These are phyloP conservation scores for Drosophila arizonae DNA, from an alignment of 1,140 invertebrate genomes.

Conservation along the genomic window DNA sequence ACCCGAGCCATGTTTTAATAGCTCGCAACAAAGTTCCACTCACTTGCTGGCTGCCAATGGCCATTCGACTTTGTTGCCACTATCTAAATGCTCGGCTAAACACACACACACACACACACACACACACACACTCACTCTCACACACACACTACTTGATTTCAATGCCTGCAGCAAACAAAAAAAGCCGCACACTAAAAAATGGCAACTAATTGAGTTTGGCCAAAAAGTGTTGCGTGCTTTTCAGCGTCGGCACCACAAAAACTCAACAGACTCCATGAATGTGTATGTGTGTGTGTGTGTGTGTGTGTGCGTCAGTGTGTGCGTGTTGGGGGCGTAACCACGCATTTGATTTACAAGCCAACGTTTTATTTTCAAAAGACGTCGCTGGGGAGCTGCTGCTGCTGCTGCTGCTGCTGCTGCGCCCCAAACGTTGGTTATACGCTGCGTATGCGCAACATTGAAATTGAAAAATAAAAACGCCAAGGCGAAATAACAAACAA, in stretches of 20 bases:
- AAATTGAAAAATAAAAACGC: conserved; percentile 34
- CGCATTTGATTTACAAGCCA: conserved; percentile 38
- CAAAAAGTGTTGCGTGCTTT: conserved; percentile 43
- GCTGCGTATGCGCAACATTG: conserved; percentile 38
- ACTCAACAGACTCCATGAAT: not conserved
- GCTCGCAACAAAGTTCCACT: conserved; percentile 19
- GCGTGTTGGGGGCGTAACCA: conserved; percentile 2
- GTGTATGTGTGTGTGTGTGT: not conserved
- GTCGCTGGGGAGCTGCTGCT: conserved; percentile 12
- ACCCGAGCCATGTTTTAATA: conserved; percentile 27
- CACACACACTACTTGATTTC: conserved; percentile 10
- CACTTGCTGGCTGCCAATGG: conserved; percentile 6
- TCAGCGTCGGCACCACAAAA: conserved; percentile 27
- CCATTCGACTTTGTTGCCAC: conserved; percentile 29
- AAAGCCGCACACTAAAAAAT: conserved; percentile 29
- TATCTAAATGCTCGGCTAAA: conserved; percentile 13
- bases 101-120: not conserved
- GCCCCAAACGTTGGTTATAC: conserved; percentile 3
- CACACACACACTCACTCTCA: not conserved
- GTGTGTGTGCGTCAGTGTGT: not conserved
- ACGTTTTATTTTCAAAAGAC: conserved; percentile 24
- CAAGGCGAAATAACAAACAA: conserved; percentile 14
- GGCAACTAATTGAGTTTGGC: conserved; percentile 46
- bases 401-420: not conserved
- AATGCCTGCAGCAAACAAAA: conserved; percentile 12